Evolutionary conservation across 1,140 invertebrate species (phyloP).

Genomic region (Trigoniulus corallinus): DNA sequence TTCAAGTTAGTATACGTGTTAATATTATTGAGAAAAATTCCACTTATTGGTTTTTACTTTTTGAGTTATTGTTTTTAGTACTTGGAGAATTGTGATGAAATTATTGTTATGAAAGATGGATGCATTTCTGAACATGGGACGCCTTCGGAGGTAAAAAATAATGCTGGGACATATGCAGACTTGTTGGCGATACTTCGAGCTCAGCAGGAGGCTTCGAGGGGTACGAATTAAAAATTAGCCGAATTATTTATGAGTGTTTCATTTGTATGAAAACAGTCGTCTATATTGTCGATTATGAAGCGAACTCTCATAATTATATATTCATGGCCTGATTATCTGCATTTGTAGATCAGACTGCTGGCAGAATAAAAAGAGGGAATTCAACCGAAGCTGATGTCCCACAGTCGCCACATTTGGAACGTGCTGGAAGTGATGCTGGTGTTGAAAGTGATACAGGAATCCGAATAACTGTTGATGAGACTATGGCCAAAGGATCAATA

Average conservation of each 20-base stretch:
- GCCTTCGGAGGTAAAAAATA: conserved; percentile 26
- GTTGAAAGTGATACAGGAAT: conserved; percentile 10
- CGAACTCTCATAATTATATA: no score
- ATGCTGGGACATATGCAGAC: background rate
- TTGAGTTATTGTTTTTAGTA: background rate
- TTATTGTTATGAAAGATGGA: conserved; percentile 33
- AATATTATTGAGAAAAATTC: background rate
- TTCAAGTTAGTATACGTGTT: conserved; percentile 28
- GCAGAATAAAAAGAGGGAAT: no score
- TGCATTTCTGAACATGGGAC: conserved; percentile 27
- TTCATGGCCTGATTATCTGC: no score
- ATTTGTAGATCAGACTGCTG: no score
- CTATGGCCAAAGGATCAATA: conserved; percentile 28
- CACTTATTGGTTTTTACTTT: background rate
- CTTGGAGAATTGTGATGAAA: conserved; percentile 25
- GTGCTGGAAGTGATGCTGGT: no score
- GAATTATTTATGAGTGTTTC: background rate
- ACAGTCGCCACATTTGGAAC: no score
- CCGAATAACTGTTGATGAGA: conserved; percentile 28
- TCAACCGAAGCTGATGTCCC: no score
- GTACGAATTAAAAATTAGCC: background rate
- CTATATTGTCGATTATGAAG: background rate
- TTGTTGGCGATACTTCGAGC: background rate
- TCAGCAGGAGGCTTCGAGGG: background rate
- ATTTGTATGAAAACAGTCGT: background rate